Conservation (phyloP, 1,140 invertebrate species). For the Physella acuta region DNA sequence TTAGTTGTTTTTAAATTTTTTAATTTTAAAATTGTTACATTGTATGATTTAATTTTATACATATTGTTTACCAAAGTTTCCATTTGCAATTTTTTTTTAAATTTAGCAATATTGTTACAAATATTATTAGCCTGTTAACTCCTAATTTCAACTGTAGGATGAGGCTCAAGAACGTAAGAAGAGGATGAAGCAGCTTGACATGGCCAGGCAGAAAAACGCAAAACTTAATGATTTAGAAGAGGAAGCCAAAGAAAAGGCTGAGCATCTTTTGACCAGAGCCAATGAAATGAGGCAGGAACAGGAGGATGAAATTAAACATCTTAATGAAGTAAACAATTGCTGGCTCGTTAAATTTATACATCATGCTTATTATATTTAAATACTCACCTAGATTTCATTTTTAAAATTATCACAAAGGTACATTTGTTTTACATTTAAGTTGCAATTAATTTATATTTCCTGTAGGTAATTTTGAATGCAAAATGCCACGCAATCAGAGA, state of each 20-base stretch:
- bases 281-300: constrained; percentile 59
- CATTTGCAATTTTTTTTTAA: too few species aligned
- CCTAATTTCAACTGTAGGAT: too few species aligned
- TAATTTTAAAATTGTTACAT: too few species aligned
- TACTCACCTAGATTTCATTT: background rate
- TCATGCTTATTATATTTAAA: background rate
- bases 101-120: too few species aligned
- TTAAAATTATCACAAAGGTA: too few species aligned
- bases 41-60: too few species aligned
- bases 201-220: constrained; percentile 54
- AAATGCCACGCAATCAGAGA: constrained; percentile 62
- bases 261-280: constrained; percentile 56
- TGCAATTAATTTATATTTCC: too few species aligned
- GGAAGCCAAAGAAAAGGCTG: constrained; percentile 58
- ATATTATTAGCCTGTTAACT: too few species aligned
- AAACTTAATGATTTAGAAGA: constrained; percentile 58
- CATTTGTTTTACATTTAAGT: background rate
- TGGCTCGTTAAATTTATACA: background rate
- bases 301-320: constrained; percentile 61
- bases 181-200: constrained; percentile 55
- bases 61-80: too few species aligned
- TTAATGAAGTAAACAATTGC: constrained; percentile 58
- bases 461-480: constrained; percentile 60
- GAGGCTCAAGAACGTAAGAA: constrained; percentile 52
- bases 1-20: too few species aligned